Conservation (phyloP, 2,797 vertebrate species). For the Apogon hyalosoma region DNA sequence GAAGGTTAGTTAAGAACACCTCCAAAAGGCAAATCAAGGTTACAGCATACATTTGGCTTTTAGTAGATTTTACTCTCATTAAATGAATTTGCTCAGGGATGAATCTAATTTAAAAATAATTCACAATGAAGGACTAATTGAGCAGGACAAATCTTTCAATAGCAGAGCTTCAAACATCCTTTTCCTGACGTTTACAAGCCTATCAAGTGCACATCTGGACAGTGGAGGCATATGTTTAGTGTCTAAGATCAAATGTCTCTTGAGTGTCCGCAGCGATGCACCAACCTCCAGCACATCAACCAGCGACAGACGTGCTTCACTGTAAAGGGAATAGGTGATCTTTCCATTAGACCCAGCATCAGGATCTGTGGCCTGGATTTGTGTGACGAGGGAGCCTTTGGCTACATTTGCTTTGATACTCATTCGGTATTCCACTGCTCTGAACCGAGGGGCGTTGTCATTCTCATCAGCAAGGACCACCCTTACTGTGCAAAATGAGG, state of each 20-base stretch:
- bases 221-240: background rate
- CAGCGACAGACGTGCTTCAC: constrained; percentile 86
- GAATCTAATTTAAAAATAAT: background rate
- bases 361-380: constrained; percentile 93
- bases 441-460: constrained; percentile 94
- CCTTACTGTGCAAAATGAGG: constrained; percentile 95
- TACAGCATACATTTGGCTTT: constrained; percentile 2
- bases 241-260: no score
- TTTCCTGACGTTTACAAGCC: constrained; percentile 2
- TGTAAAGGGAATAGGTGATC: constrained; percentile 93
- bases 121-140: no score
- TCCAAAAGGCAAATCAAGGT: constrained; percentile 27
- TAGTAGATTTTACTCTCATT: constrained; percentile 14
- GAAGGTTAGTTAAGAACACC: constrained; percentile 17
- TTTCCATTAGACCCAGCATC: constrained; percentile 93
- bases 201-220: background rate
- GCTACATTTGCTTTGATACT: constrained; percentile 93
- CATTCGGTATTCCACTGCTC: constrained; percentile 91
- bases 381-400: constrained; percentile 92
- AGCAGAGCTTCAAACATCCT: background rate
- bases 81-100: constrained; percentile 14
- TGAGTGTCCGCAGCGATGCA: background rate
- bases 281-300: constrained; percentile 92
- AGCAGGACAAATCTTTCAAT: no score
- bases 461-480: constrained; percentile 96